These are phyloP conservation scores for Candidula unifasciata DNA, from an alignment of 2,888 invertebrate genomes.

Conservation along the genomic window DNA sequence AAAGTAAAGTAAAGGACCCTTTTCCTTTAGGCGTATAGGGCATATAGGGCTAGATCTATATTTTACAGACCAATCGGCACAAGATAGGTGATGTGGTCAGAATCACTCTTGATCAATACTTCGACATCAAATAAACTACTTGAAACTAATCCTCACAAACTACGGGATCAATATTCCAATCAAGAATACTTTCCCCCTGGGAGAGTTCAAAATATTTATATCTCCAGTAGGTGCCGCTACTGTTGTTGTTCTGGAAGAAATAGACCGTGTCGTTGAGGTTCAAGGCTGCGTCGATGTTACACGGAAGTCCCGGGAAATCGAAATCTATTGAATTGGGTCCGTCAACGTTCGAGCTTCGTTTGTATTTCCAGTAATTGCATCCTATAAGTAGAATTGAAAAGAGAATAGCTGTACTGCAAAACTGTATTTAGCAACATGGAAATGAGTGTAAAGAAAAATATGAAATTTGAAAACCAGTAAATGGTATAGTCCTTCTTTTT, in stretches of 20 bases:
- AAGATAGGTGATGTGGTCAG: no score
- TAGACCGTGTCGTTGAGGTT: background rate
- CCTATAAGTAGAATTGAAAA: background rate
- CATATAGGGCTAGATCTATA: no score
- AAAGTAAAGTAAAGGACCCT: no score
- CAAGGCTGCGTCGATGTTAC: slow-evolving; percentile 45
- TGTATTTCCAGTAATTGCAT: slow-evolving; percentile 43
- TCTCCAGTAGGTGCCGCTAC: slow-evolving; percentile 21
- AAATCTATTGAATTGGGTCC: slow-evolving; percentile 24
- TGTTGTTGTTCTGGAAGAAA: slow-evolving; percentile 46
- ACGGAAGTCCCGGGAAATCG: slow-evolving; percentile 35
- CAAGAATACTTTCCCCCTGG: slow-evolving; percentile 2
- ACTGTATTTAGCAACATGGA: no score
- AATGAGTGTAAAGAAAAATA: no score
- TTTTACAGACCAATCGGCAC: no score
- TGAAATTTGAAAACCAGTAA: no score
- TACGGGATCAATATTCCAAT: slow-evolving; percentile 47
- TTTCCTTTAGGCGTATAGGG: no score
- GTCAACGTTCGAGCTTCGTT: background rate
- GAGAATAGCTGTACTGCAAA: no score
- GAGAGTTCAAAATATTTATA: slow-evolving; percentile 11
- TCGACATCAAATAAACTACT: no score
- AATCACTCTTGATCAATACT: no score
- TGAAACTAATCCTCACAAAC: background rate
- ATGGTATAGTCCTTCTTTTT: no score